Base-by-base conservation (phyloP, 2,888 invertebrate species). In the Neocrepidodera transversa region DNA sequence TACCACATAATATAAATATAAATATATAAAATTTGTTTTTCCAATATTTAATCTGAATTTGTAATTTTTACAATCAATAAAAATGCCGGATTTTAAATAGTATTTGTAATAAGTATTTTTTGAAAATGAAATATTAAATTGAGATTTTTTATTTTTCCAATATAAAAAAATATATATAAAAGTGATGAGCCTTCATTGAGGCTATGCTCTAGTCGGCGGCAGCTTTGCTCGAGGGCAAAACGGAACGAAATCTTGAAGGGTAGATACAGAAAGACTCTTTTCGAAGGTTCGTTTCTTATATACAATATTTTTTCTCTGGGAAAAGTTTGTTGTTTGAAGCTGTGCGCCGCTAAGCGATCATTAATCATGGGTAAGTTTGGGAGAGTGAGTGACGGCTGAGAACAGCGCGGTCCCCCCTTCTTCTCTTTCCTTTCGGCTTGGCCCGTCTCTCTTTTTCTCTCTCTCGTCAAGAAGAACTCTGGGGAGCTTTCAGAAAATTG, bases 241-340 rank as follows among this genome's bases (percentile, higher is more conserved):
- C 11, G 54, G n/a, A 76, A 73, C 75, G 75, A 76, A 78, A 78
- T 80, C 78, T 80, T 78, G 79, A 80, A 80, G 80, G 80, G 80
- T 79, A 79, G 79, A 79, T 80, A 79, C 77, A 78, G 76, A 78
- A 76, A 79, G 77, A 79, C 75, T 79, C 79, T 79, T 79, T 79
- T 73, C 74, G 77, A 77, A 75, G 74, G 77, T 78, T 79, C 78
- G 78, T 79, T 79, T 79, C 79, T 79, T 79, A 78, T 79, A 78
- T 76, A 78, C 75, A 78, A 78, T 78, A 79, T 80, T 80, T 79
- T 80, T 80, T 83, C 82, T 81, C 83, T 83, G 83, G 83, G 84
- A 84, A 84, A 84, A 84, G 82, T 84, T 84, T 84, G 84, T 84
- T 84, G 84, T 84, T 84, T 82, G 82, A 82, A 82, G 82, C 82